Conservation (phyloP, 2,797 vertebrate species). For the Florisuga fusca region DNA sequence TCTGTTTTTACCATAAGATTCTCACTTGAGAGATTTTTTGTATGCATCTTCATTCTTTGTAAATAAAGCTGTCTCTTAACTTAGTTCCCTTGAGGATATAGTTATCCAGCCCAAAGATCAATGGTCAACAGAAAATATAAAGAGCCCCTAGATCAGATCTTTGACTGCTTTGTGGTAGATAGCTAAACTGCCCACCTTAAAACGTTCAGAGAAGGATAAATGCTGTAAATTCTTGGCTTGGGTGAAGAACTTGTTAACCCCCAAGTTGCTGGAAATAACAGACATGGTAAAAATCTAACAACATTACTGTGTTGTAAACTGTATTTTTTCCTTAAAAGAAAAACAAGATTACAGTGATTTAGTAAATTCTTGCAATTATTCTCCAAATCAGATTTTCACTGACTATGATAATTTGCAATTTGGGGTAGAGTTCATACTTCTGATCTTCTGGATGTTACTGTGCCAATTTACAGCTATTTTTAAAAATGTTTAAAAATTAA, state of each 20-base stretch:
- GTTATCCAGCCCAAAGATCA: conserved; percentile 68
- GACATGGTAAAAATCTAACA: conserved; percentile 8
- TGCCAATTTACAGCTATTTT: background rate
- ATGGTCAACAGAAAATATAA: conserved; percentile 70
- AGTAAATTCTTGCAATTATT: background rate
- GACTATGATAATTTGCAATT: background rate
- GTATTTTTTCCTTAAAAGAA: conserved; percentile 13
- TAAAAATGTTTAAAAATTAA: conserved; percentile 16
- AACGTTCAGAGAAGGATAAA: conserved; percentile 58
- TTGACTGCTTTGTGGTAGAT: conserved; percentile 74
- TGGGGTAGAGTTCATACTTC: background rate
- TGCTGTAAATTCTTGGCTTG: conserved; percentile 62
- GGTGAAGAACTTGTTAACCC: conserved; percentile 51
- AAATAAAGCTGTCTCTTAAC: conserved; percentile 75
- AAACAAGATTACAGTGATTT: background rate
- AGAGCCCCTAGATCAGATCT: conserved; percentile 70
- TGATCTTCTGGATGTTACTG: background rate
- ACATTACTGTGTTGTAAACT: conserved; percentile 2
- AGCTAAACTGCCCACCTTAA: conserved; percentile 68
- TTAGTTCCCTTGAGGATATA: conserved; percentile 61
- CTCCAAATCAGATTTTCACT: background rate
- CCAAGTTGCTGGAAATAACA: conserved; percentile 10
- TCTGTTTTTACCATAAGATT: conserved; percentile 49
- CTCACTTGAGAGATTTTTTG: conserved; percentile 56
- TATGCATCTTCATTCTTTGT: conserved; percentile 67